Evolutionary conservation across 2,888 invertebrate genomes (phyloP).

Genomic region (Cryptocephalus primarius): DNA sequence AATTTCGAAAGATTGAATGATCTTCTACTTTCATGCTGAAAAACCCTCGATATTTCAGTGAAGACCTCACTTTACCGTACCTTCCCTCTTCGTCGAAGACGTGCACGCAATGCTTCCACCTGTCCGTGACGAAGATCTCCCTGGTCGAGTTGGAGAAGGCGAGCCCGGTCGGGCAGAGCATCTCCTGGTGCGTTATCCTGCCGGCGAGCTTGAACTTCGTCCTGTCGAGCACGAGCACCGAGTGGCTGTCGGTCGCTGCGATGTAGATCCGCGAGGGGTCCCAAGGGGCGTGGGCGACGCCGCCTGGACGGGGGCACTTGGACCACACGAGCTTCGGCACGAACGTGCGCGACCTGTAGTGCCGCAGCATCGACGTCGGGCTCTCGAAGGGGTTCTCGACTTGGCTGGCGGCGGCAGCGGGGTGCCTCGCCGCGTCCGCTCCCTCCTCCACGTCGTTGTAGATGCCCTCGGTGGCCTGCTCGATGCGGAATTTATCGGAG

Average conservation of each 20-base stretch:
- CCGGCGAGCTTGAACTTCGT: conserved; percentile 39
- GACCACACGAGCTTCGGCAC: conserved; percentile 40
- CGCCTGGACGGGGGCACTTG: conserved; percentile 53
- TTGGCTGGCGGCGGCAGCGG: conserved; percentile 18
- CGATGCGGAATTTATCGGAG: conserved; percentile 44
- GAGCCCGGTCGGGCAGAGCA: conserved; percentile 52
- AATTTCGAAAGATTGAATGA: too few species aligned
- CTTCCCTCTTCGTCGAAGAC: conserved; percentile 55
- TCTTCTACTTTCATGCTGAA: too few species aligned
- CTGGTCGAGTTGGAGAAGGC: conserved; percentile 45
- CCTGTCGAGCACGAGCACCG: conserved; percentile 26
- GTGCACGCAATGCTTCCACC: conserved; percentile 59
- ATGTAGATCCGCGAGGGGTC: conserved; percentile 52
- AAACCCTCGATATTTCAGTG: too few species aligned
- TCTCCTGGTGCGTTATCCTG: conserved; percentile 41
- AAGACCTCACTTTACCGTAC: too few species aligned
- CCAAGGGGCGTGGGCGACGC: conserved; percentile 55
- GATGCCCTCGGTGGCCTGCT: conserved; percentile 36
- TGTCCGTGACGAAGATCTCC: conserved; percentile 53
- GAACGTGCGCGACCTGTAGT: conserved; percentile 41
- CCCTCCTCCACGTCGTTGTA: conserved; percentile 46
- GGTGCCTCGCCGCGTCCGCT: conserved; percentile 27
- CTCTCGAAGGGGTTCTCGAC: conserved; percentile 41
- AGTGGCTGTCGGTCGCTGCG: conserved; percentile 42
- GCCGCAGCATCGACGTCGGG: conserved; percentile 37